Evolutionary conservation across 2,113 vertebrate genomes (phyloP).

Genomic region (Lutjanus erythropterus): DNA sequence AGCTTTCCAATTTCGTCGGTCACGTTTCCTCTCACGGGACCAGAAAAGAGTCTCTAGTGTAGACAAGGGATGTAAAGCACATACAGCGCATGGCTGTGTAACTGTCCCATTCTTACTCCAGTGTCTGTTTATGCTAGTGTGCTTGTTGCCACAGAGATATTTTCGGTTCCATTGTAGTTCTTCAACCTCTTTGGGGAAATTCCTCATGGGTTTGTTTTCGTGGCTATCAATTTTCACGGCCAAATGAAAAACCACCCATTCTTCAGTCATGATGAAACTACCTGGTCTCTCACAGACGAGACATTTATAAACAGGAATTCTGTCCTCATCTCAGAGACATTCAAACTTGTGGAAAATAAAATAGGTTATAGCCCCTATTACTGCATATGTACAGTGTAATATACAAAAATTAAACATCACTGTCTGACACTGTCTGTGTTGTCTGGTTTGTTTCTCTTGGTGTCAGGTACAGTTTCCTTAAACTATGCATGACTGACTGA

Average conservation of each 20-base stretch:
- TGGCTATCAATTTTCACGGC: constrained; percentile 17
- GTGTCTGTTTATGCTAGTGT: constrained; percentile 61
- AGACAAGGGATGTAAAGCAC: constrained; percentile 30
- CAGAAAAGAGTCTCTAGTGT: constrained; percentile 15
- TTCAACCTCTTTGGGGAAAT: constrained; percentile 32
- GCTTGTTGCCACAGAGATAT: constrained; percentile 50
- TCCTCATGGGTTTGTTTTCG: constrained; percentile 37
- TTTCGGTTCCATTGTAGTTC: constrained; percentile 53
- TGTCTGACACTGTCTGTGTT: background rate
- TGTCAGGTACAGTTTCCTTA: background rate
- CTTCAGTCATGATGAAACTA: constrained; percentile 7
- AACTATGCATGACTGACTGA: background rate
- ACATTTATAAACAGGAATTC: constrained; percentile 17
- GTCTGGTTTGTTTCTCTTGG: background rate
- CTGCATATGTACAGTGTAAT: background rate
- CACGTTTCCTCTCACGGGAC: constrained; percentile 45
- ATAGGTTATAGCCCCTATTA: background rate
- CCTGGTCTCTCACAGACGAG: background rate
- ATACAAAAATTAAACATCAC: background rate
- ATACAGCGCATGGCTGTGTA: constrained; percentile 14
- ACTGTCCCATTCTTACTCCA: constrained; percentile 56
- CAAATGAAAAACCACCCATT: constrained; percentile 29
- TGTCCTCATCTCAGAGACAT: background rate
- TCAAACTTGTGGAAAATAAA: background rate
- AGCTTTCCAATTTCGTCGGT: constrained; percentile 32